Conservation (phyloP, 2,888 invertebrate species). For the Idaea dimidiata region DNA sequence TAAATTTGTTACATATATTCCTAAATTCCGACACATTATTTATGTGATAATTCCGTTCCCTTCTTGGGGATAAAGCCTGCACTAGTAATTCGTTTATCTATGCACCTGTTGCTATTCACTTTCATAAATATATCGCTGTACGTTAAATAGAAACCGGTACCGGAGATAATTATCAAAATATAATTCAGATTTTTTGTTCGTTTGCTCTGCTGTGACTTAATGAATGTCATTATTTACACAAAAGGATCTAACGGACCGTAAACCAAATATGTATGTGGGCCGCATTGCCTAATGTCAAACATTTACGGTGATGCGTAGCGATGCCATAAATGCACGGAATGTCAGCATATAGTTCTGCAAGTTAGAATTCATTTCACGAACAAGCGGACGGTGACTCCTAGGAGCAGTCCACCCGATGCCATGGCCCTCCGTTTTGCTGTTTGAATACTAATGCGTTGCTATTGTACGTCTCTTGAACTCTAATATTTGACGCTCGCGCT, state of each 20-base stretch:
- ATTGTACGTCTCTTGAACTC: slow-evolving; percentile 54
- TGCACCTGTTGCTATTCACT: slow-evolving; percentile 9
- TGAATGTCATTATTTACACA: slow-evolving; percentile 40
- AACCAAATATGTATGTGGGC: slow-evolving; percentile 64
- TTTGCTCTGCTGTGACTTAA: slow-evolving; percentile 20
- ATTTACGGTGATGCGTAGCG: slow-evolving; percentile 57
- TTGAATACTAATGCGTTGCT: slow-evolving; percentile 69
- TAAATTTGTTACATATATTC: no score
- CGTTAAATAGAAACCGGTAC: neutral
- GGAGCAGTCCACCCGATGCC: slow-evolving; percentile 63
- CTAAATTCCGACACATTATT: no score
- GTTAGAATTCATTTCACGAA: slow-evolving; percentile 69
- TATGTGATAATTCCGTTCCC: no score
- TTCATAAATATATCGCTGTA: neutral
- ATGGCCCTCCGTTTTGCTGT: slow-evolving; percentile 50
- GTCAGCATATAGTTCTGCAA: slow-evolving; percentile 49
- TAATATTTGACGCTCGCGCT: slow-evolving; percentile 47
- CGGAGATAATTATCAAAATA: slow-evolving; percentile 3
- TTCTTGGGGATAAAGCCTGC: neutral
- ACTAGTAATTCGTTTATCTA: neutral
- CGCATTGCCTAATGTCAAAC: slow-evolving; percentile 64
- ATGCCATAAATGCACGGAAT: slow-evolving; percentile 57
- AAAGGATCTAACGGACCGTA: slow-evolving; percentile 62
- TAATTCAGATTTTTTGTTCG: slow-evolving; percentile 9
- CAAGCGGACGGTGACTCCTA: slow-evolving; percentile 73